phyloP scores from a whole-genome alignment of 2,797 vertebrate genomes.

The Myotis myotis region DNA sequence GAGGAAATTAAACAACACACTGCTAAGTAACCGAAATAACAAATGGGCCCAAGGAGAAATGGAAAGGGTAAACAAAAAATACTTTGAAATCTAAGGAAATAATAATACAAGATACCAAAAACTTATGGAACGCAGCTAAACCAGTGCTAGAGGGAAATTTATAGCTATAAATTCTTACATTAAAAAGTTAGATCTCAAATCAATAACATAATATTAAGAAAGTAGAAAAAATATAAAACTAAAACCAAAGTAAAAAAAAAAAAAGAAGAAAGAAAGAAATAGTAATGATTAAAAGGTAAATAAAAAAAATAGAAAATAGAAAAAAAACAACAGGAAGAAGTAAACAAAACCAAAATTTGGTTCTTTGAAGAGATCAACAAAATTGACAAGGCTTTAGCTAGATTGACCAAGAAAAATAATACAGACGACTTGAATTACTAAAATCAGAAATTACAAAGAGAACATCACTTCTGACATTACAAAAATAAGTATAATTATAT shows the following conservation, averaged over 20 bases:
- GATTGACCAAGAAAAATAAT: background rate
- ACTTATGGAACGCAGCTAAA: background rate
- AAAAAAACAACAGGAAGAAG: background rate
- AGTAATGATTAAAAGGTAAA: background rate
- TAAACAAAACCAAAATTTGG: background rate
- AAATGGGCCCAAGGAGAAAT: background rate
- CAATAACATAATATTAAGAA: background rate
- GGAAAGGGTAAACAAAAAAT: background rate
- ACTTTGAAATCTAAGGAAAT: background rate
- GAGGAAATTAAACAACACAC: background rate
- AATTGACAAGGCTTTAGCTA: background rate
- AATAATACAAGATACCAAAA: background rate
- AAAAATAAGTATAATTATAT: background rate
- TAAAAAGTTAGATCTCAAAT: background rate
- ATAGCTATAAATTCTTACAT: background rate
- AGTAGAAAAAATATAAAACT: background rate
- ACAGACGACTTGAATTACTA: background rate
- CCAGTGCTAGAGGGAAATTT: background rate
- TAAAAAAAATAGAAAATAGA: background rate
- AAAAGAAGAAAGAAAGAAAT: background rate
- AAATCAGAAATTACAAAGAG: background rate
- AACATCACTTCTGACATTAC: background rate
- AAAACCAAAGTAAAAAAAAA: background rate
- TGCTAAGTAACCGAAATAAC: background rate
- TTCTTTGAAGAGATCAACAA: background rate